Percentiles rank a stretch among this genome's conserved stretches.
Evolutionary conservation across 2,797 vertebrate species (phyloP).

Genomic region (Alca torda): DNA sequence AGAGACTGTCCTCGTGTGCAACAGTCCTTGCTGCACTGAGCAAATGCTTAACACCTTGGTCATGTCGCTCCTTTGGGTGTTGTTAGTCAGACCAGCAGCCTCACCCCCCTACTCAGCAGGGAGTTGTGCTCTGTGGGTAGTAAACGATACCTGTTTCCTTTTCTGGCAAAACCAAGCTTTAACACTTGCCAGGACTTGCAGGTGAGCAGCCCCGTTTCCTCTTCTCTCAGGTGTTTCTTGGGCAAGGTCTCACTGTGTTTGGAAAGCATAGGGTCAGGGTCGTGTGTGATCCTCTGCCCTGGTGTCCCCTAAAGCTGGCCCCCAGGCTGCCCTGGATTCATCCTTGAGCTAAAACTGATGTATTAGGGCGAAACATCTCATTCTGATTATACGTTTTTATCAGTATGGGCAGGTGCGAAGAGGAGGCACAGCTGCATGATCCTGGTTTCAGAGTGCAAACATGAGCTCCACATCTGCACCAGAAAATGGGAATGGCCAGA

Average conservation of each 20-base stretch:
- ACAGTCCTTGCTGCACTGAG: neutral
- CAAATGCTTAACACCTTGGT: neutral
- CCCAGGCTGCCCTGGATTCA: neutral
- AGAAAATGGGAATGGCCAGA: neutral
- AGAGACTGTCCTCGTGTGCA: neutral
- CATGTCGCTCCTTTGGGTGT: neutral
- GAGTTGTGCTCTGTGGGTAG: neutral
- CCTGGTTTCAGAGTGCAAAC: neutral
- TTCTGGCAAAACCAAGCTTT: constrained; percentile 52
- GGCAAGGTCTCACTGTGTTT: neutral
- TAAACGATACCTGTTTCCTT: constrained; percentile 22
- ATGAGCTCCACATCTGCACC: neutral
- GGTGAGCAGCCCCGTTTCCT: neutral
- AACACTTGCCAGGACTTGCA: constrained; percentile 47
- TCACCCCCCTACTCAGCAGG: neutral
- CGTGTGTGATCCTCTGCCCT: rapidly evolving
- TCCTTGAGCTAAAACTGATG: neutral
- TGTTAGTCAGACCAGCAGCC: neutral
- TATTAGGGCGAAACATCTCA: neutral
- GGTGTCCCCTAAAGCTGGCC: neutral
- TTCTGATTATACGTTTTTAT: neutral
- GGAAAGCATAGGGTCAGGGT: neutral
- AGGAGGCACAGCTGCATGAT: neutral
- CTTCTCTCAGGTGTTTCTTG: neutral
- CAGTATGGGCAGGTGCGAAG: neutral